These are phyloP conservation scores for Adoxophyes honmai DNA, from an alignment of 1,140 invertebrate species.

Conservation along the genomic window DNA sequence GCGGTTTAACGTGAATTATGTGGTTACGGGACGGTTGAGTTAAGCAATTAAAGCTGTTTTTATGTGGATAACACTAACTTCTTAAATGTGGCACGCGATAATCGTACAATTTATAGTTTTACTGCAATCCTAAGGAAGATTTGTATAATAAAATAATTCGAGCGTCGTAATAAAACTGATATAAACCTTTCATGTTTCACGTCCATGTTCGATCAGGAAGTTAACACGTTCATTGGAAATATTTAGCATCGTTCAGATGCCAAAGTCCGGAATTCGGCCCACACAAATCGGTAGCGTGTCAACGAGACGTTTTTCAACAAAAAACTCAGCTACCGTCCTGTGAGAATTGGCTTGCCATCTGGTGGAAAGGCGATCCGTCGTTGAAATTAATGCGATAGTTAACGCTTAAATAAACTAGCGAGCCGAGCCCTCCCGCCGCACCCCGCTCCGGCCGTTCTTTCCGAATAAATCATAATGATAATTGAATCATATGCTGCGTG, in stretches of 20 bases:
- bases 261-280: constrained; percentile 27
- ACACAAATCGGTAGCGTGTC: constrained; percentile 60
- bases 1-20: constrained; percentile 55
- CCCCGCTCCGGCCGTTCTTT: constrained; percentile 40
- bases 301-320: constrained; percentile 35
- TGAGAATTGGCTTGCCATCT: constrained; percentile 66
- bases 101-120: constrained; percentile 41
- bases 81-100: constrained; percentile 48
- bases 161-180: not conserved
- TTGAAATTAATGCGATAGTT: constrained; percentile 64
- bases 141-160: constrained; percentile 20
- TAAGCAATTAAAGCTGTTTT: constrained; percentile 62
- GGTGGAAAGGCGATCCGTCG: constrained; percentile 50
- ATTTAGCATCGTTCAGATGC: constrained; percentile 22
- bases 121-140: constrained; percentile 22
- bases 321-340: constrained; percentile 47
- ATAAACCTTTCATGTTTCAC: constrained; percentile 3
- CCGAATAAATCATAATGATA: constrained; percentile 73
- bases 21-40: constrained; percentile 49
- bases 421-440: constrained; percentile 32
- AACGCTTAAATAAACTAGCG: constrained; percentile 65
- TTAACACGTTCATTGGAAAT: constrained; percentile 17
- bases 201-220: not conserved
- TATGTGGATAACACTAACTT: constrained; percentile 39
- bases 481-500: constrained; percentile 77